These are phyloP conservation scores for Mamestra brassicae DNA, from an alignment of 2,888 invertebrate species.

Conservation along the genomic window DNA sequence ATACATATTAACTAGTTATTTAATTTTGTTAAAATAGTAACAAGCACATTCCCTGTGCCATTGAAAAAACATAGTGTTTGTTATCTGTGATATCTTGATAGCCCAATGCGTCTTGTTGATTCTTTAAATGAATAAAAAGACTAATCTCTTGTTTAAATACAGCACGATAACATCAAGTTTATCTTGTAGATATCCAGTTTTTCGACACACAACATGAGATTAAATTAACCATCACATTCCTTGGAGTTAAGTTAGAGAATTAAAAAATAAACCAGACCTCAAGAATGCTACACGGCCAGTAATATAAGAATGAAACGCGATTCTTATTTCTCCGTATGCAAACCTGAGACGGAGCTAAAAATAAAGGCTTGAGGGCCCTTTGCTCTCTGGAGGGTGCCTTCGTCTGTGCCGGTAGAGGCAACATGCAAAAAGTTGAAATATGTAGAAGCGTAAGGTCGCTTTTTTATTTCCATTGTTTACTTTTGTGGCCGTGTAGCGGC, in stretches of 20 bases:
- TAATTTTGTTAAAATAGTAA: no score
- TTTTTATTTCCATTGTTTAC: conserved; percentile 39
- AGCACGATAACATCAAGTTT: not conserved
- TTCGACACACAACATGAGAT: not conserved
- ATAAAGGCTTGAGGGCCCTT: conserved; percentile 56
- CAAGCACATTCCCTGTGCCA: not conserved
- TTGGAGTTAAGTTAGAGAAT: conserved; percentile 21
- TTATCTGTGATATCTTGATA: not conserved
- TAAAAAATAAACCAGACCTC: conserved; percentile 32
- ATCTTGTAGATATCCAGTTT: conserved; percentile 5
- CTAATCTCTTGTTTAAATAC: not conserved
- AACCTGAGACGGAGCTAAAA: conserved; percentile 64
- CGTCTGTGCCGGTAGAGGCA: conserved; percentile 28
- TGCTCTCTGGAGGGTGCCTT: conserved; percentile 16
- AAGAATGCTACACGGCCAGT: conserved; percentile 49
- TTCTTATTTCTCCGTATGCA: conserved; percentile 61
- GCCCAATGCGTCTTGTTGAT: not conserved
- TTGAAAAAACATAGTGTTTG: not conserved
- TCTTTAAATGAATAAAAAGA: not conserved
- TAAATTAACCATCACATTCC: conserved; percentile 25
- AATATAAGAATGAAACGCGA: conserved; percentile 53
- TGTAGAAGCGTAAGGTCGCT: conserved; percentile 3
- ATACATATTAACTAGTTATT: no score
- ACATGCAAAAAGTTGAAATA: conserved; percentile 42
- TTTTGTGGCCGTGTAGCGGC: not conserved